These are phyloP conservation scores for Cephus cinctus DNA, from an alignment of 1,140 invertebrate species.

Conservation along the genomic window DNA sequence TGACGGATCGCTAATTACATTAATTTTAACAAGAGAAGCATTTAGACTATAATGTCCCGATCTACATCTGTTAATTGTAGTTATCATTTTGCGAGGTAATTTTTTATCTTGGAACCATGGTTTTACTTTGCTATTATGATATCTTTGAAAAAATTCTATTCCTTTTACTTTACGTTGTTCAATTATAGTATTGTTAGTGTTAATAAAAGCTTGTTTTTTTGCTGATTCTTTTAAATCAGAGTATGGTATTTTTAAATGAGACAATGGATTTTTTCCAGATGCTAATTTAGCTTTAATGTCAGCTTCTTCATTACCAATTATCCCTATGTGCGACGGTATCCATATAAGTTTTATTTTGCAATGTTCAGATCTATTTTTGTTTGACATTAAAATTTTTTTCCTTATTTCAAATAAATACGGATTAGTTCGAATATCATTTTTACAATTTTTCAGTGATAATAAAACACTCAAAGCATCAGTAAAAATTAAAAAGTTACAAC, in stretches of 20 bases:
- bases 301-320: not conserved
- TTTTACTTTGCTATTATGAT: too few species aligned
- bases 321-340: not conserved
- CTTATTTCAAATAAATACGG: conserved; percentile 1
- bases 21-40: not conserved
- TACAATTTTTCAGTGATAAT: not conserved
- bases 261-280: not conserved
- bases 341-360: not conserved
- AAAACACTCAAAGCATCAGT: conserved; percentile 4
- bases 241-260: not conserved
- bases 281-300: not conserved
- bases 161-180: too few species aligned
- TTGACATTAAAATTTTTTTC: not conserved
- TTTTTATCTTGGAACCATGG: too few species aligned
- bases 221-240: too few species aligned
- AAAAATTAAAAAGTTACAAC: not conserved
- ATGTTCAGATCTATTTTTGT: not conserved
- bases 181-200: too few species aligned
- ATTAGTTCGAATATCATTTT: not conserved
- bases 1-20: not conserved
- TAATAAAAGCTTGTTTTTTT: too few species aligned
- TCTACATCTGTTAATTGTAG: conserved; percentile 4
- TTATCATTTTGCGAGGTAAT: not conserved
- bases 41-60: conserved; percentile 2
- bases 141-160: too few species aligned